Base-by-base conservation (phyloP, 92 coral and sea anemone species). In the Zoanthus gigantus region DNA sequence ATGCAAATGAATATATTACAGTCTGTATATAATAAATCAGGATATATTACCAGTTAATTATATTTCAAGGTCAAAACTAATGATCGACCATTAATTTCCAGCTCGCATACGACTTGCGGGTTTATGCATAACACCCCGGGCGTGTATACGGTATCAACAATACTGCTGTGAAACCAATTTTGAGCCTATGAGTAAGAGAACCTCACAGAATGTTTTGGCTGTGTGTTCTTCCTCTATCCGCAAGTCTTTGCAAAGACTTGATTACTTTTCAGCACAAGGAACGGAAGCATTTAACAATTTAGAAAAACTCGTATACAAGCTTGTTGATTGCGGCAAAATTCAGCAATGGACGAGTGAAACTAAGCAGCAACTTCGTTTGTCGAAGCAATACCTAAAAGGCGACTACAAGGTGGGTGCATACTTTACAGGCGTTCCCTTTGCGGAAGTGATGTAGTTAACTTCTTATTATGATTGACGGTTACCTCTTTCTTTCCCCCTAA, bases 181-280 rank as follows among this genome's bases (percentile, higher is more conserved):
- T 47, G 65, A 74, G 5, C 85, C 79, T 18, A 73, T 86, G 84
- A 37, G 42, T 37, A 23, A 23, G 23, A 23, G 42, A 37, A 90
- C 92, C 10, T 44, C 85, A 31, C 76, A 50, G 63, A 71, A 86
- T 10, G 71, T 23, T 15, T 32, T 11, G 76, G 42, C 5, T 71
- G 15, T 58, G 90, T 90, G 92, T 78, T 69, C 92, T 4, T 37
- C 42, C 42, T 90, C 92, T 30, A 74, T 85, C 28, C 44, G 84
- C 7, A 86, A 58, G 76, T 54, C 83, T 11, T 82, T 68, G 11
- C 50, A 30, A 15, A 65, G 90, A 52, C 86, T 90, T 76, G 89
- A 90, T 76, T 76, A 90, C 83, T 85, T 90, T 58, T 75, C 85
- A 50, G 90, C 92, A 23, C 88, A 82, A 54, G 91, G 91, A 34